Base-by-base conservation (phyloP, 2,888 invertebrate genomes). In the Acronicta alni region DNA sequence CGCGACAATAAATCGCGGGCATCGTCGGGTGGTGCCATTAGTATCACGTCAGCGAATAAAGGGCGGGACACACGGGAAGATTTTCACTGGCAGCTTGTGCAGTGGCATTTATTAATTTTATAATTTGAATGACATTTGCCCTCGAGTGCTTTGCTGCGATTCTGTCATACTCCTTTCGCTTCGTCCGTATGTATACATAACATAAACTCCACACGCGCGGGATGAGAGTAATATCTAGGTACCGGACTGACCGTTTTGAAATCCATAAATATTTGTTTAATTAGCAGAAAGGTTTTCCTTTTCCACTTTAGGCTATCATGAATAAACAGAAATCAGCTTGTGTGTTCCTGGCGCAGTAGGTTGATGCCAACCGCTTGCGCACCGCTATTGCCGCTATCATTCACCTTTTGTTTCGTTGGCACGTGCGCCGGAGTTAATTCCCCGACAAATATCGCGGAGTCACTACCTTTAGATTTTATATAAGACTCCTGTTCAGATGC, bases 11-110 rank as follows among this genome's bases (percentile, higher is more conserved):
- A 80, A 81, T 81, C 67, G 71, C 62, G 37, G 52, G 72, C 71
- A 68, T 76, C 77, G 81, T 75, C 79, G 78, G 81, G 80, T 79
- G 79, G 78, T 72, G 62, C 77, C 70, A 81, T 81, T 81, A 77
- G 80, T 81, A 69, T 47, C 56, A 67, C 61, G 78, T 78, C 78
- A 68, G 54, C 64, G 68, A 67, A 81, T 81, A 79, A 79, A 77
- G 75, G 54, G 3, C 8, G 32, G 42, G 26, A 54, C 61, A 75
- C 71, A 75, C 51, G 37, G 61, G 23, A 14, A 32, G 47, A 46
- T 59, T 56, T 26, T 46, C 26, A 37, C 39, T 43, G 39, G 42
- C 38, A 15, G 43, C n/a, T 47, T 37, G 23, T 42, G 30, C 35
- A 18, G 10, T 1, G 15, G 5, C 15, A 15, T 9, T 26, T 17